Evolutionary conservation across 2,888 invertebrate species (phyloP).

Genomic region (Lasioglossum villosulum): DNA sequence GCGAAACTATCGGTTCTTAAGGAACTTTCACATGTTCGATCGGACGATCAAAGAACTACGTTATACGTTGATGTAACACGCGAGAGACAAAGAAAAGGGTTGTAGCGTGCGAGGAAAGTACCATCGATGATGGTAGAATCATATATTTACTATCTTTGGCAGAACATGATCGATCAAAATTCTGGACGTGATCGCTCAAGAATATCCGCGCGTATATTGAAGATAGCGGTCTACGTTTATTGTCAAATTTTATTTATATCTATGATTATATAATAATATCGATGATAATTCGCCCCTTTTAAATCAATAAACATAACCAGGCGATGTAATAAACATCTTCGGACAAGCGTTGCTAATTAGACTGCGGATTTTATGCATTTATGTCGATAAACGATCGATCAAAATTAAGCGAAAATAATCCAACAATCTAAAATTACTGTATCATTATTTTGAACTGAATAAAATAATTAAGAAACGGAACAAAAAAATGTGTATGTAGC

Average conservation of each 20-base stretch:
- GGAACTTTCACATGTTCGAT: conserved; percentile 1
- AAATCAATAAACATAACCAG: background rate
- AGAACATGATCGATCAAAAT: background rate
- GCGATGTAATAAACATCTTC: background rate
- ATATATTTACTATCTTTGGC: background rate
- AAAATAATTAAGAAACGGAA: no score
- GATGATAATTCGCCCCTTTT: background rate
- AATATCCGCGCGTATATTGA: background rate
- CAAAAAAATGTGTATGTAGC: no score
- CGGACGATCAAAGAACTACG: background rate
- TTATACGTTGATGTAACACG: background rate
- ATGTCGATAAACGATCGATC: no score
- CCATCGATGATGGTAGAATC: background rate
- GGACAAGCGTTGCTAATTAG: no score
- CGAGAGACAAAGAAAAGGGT: background rate
- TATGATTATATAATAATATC: no score
- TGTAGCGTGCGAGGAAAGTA: background rate
- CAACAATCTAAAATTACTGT: no score
- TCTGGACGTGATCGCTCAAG: background rate
- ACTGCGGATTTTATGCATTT: no score
- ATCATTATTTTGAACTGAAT: no score
- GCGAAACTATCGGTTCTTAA: background rate
- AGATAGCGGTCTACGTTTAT: background rate
- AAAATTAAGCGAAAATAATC: no score
- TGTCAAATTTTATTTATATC: no score